Evolutionary conservation across 2,113 vertebrate species (phyloP), one percentile per base, ranked within the genome.

Genomic region (Sceloporus tristichus): DNA sequence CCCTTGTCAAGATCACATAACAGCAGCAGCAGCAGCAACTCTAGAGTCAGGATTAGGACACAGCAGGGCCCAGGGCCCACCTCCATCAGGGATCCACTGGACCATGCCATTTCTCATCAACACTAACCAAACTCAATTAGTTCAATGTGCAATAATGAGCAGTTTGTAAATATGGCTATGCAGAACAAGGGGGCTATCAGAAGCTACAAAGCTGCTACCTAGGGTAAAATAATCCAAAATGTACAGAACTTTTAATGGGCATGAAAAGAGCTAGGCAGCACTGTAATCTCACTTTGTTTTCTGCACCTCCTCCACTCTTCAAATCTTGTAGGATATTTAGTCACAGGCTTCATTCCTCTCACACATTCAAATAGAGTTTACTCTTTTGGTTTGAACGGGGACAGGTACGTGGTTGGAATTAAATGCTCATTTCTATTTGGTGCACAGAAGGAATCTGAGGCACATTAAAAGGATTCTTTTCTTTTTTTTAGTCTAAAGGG

Each of bases 401-500:
- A 87, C 38, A 21, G 93, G 92, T 65, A 94, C 91, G 92, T 95
- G 94, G 93, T 91, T 95, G 92, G 94, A 95, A 95, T 94, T 91
- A 92, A 95, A 95, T 92, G 74, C 0, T 66, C 92, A 82, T 87
- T 85, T 84, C 88, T 90, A 92, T 91, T 93, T 79, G 3, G 2
- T 66, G 93, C 73, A 89, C 90, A 89, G 65, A 75, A 88, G 86
- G 79, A 84, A 77, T 74, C 0, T 56, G 48, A 18, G 88, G 87
- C 11, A 77, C 90, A 95, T 91, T 88, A 93, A 91, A 88, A 94
- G 84, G 88, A 89, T 84, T 90, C 92, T 92, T 83, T 90, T 92
- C 56, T 92, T 83, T 90, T 91, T 56, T 92, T 71, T 79, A 92
- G 92, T 90, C 92, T 91, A 90, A 95, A 94, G 95, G 96, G 94